phyloP scores from a whole-genome alignment of 2,113 vertebrate species.

The Furnarius figulus region DNA sequence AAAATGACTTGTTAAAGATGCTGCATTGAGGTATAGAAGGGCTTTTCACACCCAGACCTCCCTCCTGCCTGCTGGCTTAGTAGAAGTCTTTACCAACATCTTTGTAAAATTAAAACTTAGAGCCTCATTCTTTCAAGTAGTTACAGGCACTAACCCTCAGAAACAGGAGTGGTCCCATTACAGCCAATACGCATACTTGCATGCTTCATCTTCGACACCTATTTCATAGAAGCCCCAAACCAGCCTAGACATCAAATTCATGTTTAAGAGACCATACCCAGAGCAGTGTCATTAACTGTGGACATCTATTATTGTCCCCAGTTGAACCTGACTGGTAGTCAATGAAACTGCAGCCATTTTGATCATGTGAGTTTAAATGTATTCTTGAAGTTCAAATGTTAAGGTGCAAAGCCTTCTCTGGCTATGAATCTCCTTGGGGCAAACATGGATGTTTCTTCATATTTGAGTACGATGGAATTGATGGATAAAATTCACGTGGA shows the following conservation, averaged over 20 bases:
- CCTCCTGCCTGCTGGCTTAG: neutral
- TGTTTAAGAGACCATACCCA: neutral
- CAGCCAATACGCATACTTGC: neutral
- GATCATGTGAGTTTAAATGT: neutral
- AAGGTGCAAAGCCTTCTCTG: neutral
- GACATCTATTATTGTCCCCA: rapidly evolving
- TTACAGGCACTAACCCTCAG: neutral
- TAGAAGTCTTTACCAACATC: neutral
- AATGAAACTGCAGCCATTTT: neutral
- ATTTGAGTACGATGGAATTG: neutral
- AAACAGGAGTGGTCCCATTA: neutral
- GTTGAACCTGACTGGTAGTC: neutral
- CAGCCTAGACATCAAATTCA: neutral
- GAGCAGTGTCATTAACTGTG: neutral
- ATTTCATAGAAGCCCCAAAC: neutral
- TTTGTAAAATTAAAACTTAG: neutral
- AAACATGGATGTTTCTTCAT: neutral
- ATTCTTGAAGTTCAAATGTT: neutral
- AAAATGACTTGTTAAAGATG: neutral
- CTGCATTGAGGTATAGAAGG: neutral
- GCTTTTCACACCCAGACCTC: neutral
- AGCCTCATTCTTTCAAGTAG: neutral
- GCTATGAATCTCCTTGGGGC: neutral
- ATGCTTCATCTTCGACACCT: neutral
- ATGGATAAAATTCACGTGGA: neutral